Conservation (phyloP, 2,113 vertebrate genomes). For the Tenrec ecaudatus region DNA sequence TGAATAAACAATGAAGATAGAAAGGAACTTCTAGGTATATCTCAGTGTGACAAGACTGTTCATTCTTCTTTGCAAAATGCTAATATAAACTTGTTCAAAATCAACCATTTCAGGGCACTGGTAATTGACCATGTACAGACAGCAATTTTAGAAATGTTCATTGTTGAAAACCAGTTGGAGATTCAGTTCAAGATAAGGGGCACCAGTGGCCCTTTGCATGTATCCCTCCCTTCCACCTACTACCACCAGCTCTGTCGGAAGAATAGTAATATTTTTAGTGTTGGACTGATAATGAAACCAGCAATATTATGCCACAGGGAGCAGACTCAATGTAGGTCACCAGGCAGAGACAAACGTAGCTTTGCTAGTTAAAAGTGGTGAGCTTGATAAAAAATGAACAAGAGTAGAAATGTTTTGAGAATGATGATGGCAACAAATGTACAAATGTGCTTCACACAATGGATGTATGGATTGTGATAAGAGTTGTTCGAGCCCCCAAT, state of each 20-base stretch:
- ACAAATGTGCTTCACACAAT: too few species aligned
- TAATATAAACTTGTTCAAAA: background rate
- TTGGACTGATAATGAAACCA: background rate
- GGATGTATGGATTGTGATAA: too few species aligned
- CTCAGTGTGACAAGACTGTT: background rate
- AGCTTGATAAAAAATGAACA: background rate
- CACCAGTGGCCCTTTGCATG: background rate
- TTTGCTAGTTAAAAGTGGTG: background rate
- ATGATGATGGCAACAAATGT: too few species aligned
- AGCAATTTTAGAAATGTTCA: background rate
- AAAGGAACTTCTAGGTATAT: background rate
- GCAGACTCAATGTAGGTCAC: background rate
- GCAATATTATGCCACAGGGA: background rate
- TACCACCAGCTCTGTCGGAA: background rate
- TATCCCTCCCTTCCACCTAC: background rate
- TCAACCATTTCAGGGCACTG: background rate
- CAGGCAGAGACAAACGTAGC: background rate
- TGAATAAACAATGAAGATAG: constrained; percentile 6
- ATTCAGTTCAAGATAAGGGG: background rate
- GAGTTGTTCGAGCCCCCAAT: too few species aligned
- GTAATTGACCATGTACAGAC: background rate
- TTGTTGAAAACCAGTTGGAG: background rate
- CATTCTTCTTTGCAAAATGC: background rate
- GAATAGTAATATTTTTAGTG: background rate
- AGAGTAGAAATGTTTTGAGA: too few species aligned